These are phyloP conservation scores for Wasmannia auropunctata DNA, from an alignment of 1,140 invertebrate species.

Conservation along the genomic window DNA sequence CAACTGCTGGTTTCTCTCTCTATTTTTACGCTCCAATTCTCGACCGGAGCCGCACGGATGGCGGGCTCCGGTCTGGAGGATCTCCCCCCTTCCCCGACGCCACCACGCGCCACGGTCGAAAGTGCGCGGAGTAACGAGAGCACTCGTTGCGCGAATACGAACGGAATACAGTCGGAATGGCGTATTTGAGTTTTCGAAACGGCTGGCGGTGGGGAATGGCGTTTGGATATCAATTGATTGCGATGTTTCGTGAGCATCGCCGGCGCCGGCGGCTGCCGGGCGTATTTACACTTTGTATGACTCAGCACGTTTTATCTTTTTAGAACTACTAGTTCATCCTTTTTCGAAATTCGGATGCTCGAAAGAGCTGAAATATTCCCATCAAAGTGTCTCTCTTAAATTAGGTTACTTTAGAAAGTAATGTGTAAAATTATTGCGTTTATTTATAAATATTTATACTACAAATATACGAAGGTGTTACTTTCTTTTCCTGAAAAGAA, in stretches of 20 bases:
- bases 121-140: not conserved
- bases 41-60: not conserved
- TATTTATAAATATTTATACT: not conserved
- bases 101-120: not conserved
- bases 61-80: not conserved
- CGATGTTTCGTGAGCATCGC: not conserved
- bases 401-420: not conserved
- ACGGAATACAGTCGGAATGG: not conserved
- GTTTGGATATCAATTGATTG: constrained; percentile 11
- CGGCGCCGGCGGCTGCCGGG: not conserved
- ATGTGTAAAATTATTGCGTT: not conserved
- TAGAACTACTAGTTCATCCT: too few species aligned
- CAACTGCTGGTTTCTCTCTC: constrained; percentile 44
- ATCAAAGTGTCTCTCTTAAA: not conserved
- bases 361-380: not conserved
- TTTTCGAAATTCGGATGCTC: not conserved
- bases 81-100: not conserved
- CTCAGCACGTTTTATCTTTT: not conserved
- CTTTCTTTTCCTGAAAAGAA: not conserved
- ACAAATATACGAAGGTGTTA: not conserved
- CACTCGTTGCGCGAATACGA: not conserved
- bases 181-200: not conserved
- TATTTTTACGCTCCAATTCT: constrained; percentile 72
- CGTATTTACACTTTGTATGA: not conserved
- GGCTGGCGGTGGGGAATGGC: not conserved